Conservation (phyloP, 2,113 vertebrate species). For the Alaudala cheleensis region DNA sequence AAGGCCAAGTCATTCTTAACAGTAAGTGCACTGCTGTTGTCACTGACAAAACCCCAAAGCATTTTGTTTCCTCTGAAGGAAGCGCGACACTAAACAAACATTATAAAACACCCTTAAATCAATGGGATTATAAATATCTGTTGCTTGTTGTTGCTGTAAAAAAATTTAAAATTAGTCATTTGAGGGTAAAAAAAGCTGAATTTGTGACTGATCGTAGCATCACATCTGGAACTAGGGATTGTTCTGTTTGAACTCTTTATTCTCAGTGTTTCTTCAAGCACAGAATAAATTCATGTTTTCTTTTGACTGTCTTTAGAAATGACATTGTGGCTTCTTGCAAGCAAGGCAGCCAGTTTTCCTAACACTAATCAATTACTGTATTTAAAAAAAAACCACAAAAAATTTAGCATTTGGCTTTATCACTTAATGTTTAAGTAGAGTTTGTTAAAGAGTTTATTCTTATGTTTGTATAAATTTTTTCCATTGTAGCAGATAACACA, state of each 20-base stretch:
- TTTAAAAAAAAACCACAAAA: neutral
- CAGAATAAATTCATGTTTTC: neutral
- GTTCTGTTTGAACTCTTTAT: neutral
- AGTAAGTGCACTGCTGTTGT: neutral
- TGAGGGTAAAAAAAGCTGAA: neutral
- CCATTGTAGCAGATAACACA: neutral
- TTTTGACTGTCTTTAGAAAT: neutral
- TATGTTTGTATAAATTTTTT: neutral
- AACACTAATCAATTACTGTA: neutral
- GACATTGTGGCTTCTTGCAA: neutral
- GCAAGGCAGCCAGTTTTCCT: neutral
- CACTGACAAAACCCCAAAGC: slow-evolving; percentile 36
- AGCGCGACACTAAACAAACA: neutral
- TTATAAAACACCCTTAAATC: neutral
- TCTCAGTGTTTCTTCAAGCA: neutral
- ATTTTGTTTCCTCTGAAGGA: neutral
- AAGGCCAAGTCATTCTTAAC: slow-evolving; percentile 32
- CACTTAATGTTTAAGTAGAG: neutral
- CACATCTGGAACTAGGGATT: neutral
- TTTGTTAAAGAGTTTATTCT: neutral
- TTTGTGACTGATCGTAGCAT: neutral
- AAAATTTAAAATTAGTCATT: neutral
- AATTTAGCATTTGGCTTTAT: neutral
- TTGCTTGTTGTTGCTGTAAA: neutral
- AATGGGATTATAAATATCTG: neutral